These are phyloP conservation scores for Psittacula derbiana DNA, from an alignment of 2,797 vertebrate genomes.

Conservation along the genomic window DNA sequence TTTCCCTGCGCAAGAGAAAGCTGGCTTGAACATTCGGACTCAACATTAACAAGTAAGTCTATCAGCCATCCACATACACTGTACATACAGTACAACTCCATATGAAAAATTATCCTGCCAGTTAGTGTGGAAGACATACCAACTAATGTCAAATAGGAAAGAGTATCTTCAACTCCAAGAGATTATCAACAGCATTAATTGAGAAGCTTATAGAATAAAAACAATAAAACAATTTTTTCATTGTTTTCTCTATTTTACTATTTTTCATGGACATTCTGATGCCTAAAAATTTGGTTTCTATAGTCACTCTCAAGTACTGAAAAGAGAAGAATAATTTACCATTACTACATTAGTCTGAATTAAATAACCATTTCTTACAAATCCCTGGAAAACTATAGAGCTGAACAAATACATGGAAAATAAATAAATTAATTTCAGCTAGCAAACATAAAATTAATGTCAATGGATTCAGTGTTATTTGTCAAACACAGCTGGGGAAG, in stretches of 20 bases:
- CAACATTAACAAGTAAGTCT: neutral
- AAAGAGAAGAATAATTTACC: neutral
- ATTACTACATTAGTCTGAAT: neutral
- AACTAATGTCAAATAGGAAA: neutral
- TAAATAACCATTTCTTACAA: slow-evolving; percentile 14
- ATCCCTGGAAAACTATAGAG: neutral
- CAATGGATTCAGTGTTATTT: neutral
- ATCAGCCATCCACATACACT: neutral
- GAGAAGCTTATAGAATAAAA: neutral
- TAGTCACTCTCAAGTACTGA: neutral
- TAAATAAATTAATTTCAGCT: neutral
- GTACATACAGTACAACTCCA: neutral
- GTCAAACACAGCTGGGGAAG: neutral
- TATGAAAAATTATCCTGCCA: neutral
- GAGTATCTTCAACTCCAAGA: neutral
- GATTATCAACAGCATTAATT: neutral
- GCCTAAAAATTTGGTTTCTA: no score
- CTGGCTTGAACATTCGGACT: neutral
- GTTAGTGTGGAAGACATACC: neutral
- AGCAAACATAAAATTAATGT: neutral
- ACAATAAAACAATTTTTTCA: neutral
- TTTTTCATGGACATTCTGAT: neutral
- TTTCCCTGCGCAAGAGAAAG: neutral
- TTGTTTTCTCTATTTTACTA: neutral
- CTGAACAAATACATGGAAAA: neutral